A percentile compares a stretch with the other conserved stretches of the same genome.
phyloP scores from a whole-genome alignment of 2,797 vertebrate species.

The Alfaro cultratus region DNA sequence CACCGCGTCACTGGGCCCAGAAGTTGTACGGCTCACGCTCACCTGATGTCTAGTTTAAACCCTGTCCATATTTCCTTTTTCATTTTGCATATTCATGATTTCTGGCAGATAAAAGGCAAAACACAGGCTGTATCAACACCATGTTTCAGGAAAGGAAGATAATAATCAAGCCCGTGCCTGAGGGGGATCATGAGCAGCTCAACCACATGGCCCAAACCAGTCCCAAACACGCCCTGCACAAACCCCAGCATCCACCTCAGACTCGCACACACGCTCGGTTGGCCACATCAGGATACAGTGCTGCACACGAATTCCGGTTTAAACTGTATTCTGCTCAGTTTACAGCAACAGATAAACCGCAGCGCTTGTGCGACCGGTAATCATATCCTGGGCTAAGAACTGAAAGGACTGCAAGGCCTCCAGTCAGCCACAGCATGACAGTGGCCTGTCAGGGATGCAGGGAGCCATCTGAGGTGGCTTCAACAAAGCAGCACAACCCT shows the following conservation, averaged over 20 bases:
- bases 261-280: conserved; percentile 66
- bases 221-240: conserved; percentile 63
- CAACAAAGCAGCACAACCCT: background rate
- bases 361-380: conserved; percentile 86
- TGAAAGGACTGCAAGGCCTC: conserved; percentile 50
- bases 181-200: conserved; percentile 61
- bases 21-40: conserved; percentile 60
- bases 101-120: conserved; percentile 67
- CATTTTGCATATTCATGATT: conserved; percentile 70
- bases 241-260: conserved; percentile 68
- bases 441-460: conserved; percentile 12
- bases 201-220: conserved; percentile 78
- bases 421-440: conserved; percentile 29
- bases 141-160: conserved; percentile 70
- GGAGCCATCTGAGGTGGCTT: conserved; percentile 20
- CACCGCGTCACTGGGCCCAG: conserved; percentile 62
- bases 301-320: conserved; percentile 96
- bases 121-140: conserved; percentile 64
- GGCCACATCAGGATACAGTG: conserved; percentile 99
- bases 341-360: conserved; percentile 93
- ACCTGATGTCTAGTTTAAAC: conserved; percentile 62
- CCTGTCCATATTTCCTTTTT: conserved; percentile 26
- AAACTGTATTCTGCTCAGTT: conserved; percentile 93
- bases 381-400: conserved; percentile 77
- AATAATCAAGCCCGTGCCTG: conserved; percentile 67